Percentiles rank a stretch among this genome's conserved stretches.
Conservation (phyloP, 2,888 invertebrate genomes). For the Tubulanus polymorphus region DNA sequence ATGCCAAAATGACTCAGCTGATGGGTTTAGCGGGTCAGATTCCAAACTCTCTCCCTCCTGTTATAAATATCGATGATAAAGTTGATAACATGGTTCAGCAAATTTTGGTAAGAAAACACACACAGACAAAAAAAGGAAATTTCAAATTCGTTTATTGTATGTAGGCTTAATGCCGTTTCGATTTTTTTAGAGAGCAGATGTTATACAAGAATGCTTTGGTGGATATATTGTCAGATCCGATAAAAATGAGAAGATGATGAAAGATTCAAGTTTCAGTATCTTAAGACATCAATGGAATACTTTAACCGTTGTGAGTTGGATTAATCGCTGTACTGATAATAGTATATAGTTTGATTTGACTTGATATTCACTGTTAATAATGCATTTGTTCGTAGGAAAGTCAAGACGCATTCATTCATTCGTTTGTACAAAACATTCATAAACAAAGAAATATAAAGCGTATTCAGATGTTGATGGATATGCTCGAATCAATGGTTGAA, state of each 20-base stretch:
- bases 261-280: slow-evolving; percentile 66
- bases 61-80: no score
- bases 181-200: slow-evolving; percentile 39
- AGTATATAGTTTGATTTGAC: background rate
- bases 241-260: slow-evolving; percentile 67
- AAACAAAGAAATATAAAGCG: slow-evolving; percentile 71
- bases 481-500: slow-evolving; percentile 73
- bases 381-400: slow-evolving; percentile 58
- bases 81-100: no score
- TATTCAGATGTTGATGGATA: slow-evolving; percentile 69
- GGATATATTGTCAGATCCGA: slow-evolving; percentile 77
- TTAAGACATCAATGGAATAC: slow-evolving; percentile 66
- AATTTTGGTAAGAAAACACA: no score
- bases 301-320: slow-evolving; percentile 56
- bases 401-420: slow-evolving; percentile 70
- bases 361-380: background rate
- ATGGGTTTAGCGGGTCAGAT: no score
- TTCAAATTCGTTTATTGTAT: no score
- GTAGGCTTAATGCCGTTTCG: background rate
- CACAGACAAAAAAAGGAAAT: no score
- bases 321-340: slow-evolving; percentile 1
- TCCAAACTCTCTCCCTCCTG: no score
- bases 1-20: no score
- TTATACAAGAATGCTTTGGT: slow-evolving; percentile 78
- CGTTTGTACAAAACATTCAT: slow-evolving; percentile 71